Percentiles rank a stretch among this genome's conserved stretches.
phyloP scores from a whole-genome alignment of 2,888 invertebrate species.

The Drosophila planitibia region DNA sequence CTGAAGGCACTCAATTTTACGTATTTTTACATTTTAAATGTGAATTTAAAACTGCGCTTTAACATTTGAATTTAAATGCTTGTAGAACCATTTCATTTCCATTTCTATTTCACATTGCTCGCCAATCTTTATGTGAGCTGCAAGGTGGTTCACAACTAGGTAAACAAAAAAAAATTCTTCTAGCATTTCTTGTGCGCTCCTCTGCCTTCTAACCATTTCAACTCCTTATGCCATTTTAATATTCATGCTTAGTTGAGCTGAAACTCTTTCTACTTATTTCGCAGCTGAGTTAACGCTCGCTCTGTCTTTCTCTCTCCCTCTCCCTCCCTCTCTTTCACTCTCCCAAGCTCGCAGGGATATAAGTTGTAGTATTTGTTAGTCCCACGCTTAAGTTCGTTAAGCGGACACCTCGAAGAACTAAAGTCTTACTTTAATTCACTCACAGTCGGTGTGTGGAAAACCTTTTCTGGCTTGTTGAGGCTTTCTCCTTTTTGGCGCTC shows the following conservation, averaged over 20 bases:
- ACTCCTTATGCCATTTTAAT: conserved; percentile 40
- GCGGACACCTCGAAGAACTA: conserved; percentile 36
- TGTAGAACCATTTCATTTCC: conserved; percentile 3
- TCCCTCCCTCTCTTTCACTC: not conserved
- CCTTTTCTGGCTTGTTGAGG: conserved; percentile 37
- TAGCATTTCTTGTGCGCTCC: conserved; percentile 1
- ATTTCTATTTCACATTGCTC: conserved; percentile 9
- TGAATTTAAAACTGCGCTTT: not conserved
- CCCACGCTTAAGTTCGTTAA: conserved; percentile 48
- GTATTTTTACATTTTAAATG: not conserved
- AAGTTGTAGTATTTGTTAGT: conserved; percentile 29
- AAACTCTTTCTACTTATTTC: conserved; percentile 42
- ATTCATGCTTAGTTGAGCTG: conserved; percentile 54
- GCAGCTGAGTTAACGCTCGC: conserved; percentile 23
- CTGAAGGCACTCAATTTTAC: not conserved
- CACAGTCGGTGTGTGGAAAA: conserved; percentile 4
- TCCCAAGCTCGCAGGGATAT: not conserved
- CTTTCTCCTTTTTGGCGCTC: conserved; percentile 31
- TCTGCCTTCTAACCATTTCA: not conserved
- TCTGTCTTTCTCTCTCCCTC: not conserved
- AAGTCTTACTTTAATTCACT: conserved; percentile 33
- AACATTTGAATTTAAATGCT: not conserved
- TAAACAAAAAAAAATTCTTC: not conserved
- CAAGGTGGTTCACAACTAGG: conserved; percentile 8
- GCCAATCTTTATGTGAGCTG: conserved; percentile 12